Evolutionary conservation across 2,888 invertebrate genomes (phyloP).

Genomic region (Neoitamus cyanurus): DNA sequence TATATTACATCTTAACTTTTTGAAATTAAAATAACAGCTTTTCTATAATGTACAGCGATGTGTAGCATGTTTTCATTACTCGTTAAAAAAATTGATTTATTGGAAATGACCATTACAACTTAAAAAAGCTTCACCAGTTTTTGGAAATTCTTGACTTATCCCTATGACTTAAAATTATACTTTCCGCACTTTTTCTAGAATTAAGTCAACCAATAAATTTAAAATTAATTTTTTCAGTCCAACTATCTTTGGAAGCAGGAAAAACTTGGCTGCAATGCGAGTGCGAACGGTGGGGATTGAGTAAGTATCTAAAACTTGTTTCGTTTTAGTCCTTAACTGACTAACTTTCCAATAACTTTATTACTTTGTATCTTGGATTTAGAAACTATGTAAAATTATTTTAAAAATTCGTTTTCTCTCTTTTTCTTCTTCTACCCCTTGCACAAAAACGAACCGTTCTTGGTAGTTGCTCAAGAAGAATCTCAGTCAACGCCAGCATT

Average conservation of each 20-base stretch:
- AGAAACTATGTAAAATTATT: background rate
- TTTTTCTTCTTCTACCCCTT: background rate
- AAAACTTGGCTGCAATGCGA: slow-evolving; percentile 91
- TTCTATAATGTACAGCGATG: too few relatives aligned
- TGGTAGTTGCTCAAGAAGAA: slow-evolving; percentile 85
- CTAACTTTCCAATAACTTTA: background rate
- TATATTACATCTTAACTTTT: too few relatives aligned
- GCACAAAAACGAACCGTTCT: slow-evolving; percentile 53
- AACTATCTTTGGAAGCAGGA: slow-evolving; percentile 87
- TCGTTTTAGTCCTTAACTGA: background rate
- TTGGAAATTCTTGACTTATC: too few relatives aligned
- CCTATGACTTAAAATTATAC: background rate
- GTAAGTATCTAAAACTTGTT: slow-evolving; percentile 59
- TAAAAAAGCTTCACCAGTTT: background rate
- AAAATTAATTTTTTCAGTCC: slow-evolving; percentile 70
- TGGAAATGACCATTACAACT: too few relatives aligned
- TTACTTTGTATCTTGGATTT: background rate
- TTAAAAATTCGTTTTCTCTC: background rate
- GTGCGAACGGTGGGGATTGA: slow-evolving; percentile 85
- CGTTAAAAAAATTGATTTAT: too few relatives aligned
- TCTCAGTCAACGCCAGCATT: slow-evolving; percentile 90
- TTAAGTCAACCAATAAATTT: background rate
- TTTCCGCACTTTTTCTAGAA: background rate
- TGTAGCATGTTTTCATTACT: too few relatives aligned
- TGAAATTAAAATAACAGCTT: too few relatives aligned